Evolutionary conservation across 2,113 vertebrate species (phyloP), one percentile per base, ranked within the genome.

Genomic region (Clarias batrachus): DNA sequence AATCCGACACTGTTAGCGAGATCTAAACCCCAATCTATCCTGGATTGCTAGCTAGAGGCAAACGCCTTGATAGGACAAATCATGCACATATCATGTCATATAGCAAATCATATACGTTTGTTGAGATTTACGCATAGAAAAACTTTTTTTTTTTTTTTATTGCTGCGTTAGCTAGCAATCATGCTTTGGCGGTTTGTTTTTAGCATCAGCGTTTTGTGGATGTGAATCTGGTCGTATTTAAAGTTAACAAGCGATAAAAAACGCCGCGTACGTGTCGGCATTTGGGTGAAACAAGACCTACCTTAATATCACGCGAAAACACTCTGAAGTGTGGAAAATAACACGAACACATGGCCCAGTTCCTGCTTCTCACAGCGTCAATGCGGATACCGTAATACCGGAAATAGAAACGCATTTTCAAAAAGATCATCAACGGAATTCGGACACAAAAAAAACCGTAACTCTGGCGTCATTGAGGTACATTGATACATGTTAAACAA

Each of bases 341-440:
- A 83, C 66, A 65, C 10, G 60, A 80, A 27, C 89, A 90, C 89
- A 78, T 90, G 89, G n/a, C 7, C 3, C 57, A 60, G 76, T 84
- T 90, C 87, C 87, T 84, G 85, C 68, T 76, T 23, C 33, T 52
- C n/a, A 48, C 11, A 23, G 48, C 56, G 76, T 23, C 84, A 81
- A 68, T n/a, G 48, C 19, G 9, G 21, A 33, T 86, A 84, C 89
- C 89, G 84, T 90, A 88, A 57, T 78, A 23, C 30, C 19, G 25
- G 1, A 10, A 70, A 84, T 78, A 90, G 7, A 41, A 2, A 33
- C 27, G 86, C 12, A 12, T 41, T 1, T 0, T 4, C 41, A 41
- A 48, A 48, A 48, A 48, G 48, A 48, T 48, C 48, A 48, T 7
- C 48, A 1, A 37, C 11, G 10, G 3, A 41, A 41, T 2, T 23